Conservation (phyloP, 2,113 vertebrate species). For the Clarias gariepinus region DNA sequence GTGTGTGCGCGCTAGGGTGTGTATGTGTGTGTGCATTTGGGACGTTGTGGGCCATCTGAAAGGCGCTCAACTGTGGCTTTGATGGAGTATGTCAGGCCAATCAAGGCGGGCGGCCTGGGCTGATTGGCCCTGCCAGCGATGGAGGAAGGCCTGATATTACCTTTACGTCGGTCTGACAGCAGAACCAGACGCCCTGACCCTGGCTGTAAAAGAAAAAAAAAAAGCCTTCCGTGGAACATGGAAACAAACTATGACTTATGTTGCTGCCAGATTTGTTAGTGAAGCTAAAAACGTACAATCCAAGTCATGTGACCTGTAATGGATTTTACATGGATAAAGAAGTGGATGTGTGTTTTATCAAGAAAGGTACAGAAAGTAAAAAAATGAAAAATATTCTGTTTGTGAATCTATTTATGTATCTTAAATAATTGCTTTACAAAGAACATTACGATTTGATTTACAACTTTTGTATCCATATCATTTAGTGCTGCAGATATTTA, state of each 20-base stretch:
- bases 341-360: not conserved
- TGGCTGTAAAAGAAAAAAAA: slow-evolving; percentile 10
- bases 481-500: not conserved
- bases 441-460: not conserved
- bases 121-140: slow-evolving; percentile 75
- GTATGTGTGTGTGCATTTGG: slow-evolving; percentile 53
- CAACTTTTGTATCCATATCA: not conserved
- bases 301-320: not conserved
- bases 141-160: slow-evolving; percentile 74
- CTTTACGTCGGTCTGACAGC: slow-evolving; percentile 73
- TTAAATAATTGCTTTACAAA: not conserved
- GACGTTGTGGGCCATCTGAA: slow-evolving; percentile 48
- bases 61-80: slow-evolving; percentile 67
- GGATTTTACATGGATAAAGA: not conserved
- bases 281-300: not conserved
- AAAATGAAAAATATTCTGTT: too few species aligned
- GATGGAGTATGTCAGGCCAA: slow-evolving; percentile 81
- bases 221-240: slow-evolving; percentile 24
- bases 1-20: not conserved
- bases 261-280: slow-evolving; percentile 19
- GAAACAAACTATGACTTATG: slow-evolving; percentile 29
- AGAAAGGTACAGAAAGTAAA: not conserved
- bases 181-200: slow-evolving; percentile 49
- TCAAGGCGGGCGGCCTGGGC: slow-evolving; percentile 73
- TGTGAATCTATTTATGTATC: not conserved